Evolutionary conservation across 2,888 invertebrate genomes (phyloP).

Genomic region (Aporophyla nigra): DNA sequence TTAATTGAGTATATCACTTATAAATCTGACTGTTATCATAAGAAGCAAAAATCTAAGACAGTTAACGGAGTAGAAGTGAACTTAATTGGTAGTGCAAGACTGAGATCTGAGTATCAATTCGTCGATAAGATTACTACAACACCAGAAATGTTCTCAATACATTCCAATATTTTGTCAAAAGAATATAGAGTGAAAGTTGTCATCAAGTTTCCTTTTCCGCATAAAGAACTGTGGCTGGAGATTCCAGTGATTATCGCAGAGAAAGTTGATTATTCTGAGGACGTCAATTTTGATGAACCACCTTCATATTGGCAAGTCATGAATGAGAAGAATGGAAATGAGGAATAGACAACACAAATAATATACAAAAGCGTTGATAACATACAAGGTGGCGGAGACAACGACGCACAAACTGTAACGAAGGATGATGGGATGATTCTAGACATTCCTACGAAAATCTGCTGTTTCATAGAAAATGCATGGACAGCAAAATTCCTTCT

Average conservation of each 20-base stretch:
- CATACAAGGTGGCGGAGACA: neutral
- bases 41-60: conserved; percentile 23
- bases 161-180: conserved; percentile 40
- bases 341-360: neutral
- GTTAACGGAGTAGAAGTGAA: conserved; percentile 6
- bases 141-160: conserved; percentile 23
- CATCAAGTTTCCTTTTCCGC: conserved; percentile 25
- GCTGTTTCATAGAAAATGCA: too few species aligned
- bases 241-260: conserved; percentile 44
- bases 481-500: too few species aligned
- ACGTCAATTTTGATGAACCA: conserved; percentile 12
- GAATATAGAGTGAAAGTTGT: conserved; percentile 37
- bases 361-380: neutral
- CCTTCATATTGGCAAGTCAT: conserved; percentile 41
- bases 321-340: conserved; percentile 18
- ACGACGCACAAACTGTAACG: neutral
- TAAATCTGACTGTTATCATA: conserved; percentile 28
- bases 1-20: conserved; percentile 39
- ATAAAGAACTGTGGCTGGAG: conserved; percentile 19
- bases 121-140: conserved; percentile 9
- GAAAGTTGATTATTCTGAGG: neutral
- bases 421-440: neutral
- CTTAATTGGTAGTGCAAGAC: neutral
- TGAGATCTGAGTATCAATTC: neutral
- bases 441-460: too few species aligned